Evolutionary conservation across 2,888 invertebrate genomes (phyloP).

Genomic region (Baccha elongata): DNA sequence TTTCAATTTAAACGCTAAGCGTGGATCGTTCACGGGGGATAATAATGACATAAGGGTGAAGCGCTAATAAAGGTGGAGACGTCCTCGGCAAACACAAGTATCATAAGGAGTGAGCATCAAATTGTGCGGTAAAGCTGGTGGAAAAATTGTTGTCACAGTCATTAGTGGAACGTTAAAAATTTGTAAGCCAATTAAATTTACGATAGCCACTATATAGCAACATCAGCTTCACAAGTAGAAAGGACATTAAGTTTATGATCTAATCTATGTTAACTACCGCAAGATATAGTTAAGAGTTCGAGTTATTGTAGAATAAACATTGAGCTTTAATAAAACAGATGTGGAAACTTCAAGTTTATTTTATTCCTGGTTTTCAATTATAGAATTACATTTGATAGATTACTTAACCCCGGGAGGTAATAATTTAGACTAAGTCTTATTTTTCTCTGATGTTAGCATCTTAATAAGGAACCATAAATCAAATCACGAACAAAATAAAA

Average conservation of each 20-base stretch:
- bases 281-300: constrained; percentile 34
- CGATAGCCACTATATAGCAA: constrained; percentile 9
- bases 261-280: constrained; percentile 31
- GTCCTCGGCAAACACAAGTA: constrained; percentile 33
- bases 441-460: constrained; percentile 37
- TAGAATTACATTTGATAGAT: constrained; percentile 63
- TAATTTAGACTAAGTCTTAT: constrained; percentile 43
- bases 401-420: constrained; percentile 27
- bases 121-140: constrained; percentile 43
- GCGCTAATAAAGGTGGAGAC: constrained; percentile 49
- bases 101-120: constrained; percentile 58
- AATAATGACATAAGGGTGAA: constrained; percentile 72
- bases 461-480: constrained; percentile 71
- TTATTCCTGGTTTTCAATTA: constrained; percentile 47
- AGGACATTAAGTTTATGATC: constrained; percentile 55
- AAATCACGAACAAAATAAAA: constrained; percentile 52
- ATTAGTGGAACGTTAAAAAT: constrained; percentile 69
- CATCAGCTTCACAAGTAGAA: constrained; percentile 43
- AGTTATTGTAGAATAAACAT: constrained; percentile 38
- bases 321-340: constrained; percentile 19
- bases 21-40: constrained; percentile 59
- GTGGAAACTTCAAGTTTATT: background rate
- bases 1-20: constrained; percentile 71
- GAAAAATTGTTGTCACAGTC: constrained; percentile 70
- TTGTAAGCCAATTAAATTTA: constrained; percentile 69